These are phyloP conservation scores for Lutjanus erythropterus DNA, from an alignment of 2,113 vertebrate species.

Conservation along the genomic window DNA sequence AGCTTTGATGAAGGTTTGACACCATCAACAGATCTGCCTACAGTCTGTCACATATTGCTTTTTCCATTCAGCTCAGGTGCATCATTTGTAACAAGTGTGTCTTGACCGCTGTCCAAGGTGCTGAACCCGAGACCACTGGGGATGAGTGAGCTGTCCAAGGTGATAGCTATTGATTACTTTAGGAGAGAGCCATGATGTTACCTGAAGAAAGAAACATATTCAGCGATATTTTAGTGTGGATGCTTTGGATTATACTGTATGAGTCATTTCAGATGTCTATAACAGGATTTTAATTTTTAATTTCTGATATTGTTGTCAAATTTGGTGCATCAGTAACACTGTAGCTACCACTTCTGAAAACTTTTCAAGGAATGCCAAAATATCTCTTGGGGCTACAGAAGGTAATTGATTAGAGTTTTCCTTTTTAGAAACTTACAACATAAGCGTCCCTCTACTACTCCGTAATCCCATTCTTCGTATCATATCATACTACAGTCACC, in stretches of 20 bases:
- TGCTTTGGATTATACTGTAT: not conserved
- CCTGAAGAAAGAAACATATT: not conserved
- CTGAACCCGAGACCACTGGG: slow-evolving; percentile 52
- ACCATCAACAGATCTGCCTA: not conserved
- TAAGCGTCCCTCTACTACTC: not conserved
- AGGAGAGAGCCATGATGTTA: not conserved
- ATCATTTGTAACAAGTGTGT: slow-evolving; percentile 3
- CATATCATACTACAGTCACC: not conserved
- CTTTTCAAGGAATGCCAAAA: not conserved
- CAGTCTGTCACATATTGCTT: not conserved
- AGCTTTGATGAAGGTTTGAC: not conserved
- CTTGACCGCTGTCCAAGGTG: slow-evolving; percentile 59
- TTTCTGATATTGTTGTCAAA: not conserved
- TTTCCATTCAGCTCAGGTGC: slow-evolving; percentile 15
- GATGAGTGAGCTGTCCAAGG: not conserved
- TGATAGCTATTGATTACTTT: not conserved
- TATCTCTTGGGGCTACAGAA: no score
- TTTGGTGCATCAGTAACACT: not conserved
- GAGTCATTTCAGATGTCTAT: not conserved
- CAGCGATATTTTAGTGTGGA: not conserved
- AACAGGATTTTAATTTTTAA: not conserved
- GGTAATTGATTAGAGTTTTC: not conserved
- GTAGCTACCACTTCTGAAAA: not conserved
- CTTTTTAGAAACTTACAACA: not conserved
- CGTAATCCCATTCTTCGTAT: not conserved